phyloP scores from a whole-genome alignment of 2,888 invertebrate species.

The Hoplodrina blanda region DNA sequence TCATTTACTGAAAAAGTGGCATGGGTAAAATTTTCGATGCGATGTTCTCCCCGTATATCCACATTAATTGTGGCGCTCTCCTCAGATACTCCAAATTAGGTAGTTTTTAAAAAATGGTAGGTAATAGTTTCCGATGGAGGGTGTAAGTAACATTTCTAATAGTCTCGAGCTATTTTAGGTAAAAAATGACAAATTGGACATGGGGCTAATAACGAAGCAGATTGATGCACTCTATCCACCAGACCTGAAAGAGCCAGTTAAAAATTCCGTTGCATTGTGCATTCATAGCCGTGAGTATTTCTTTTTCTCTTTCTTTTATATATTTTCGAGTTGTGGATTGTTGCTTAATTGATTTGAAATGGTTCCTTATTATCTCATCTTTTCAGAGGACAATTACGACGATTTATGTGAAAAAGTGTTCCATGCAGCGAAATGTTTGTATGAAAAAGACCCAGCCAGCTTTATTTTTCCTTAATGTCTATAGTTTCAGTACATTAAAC shows the following conservation, averaged over 20 bases:
- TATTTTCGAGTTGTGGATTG: neutral
- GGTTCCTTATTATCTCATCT: conserved; percentile 37
- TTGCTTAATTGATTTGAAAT: too few relatives aligned
- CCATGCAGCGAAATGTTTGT: conserved; percentile 81
- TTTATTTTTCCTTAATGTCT: conserved; percentile 80
- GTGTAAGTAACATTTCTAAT: neutral
- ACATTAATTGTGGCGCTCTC: too few relatives aligned
- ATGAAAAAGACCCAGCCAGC: conserved; percentile 79
- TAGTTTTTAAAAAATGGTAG: too few relatives aligned
- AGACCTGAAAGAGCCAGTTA: conserved; percentile 77
- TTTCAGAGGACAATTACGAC: conserved; percentile 83
- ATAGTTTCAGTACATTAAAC: conserved; percentile 49
- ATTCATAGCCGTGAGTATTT: conserved; percentile 79
- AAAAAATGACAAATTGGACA: conserved; percentile 80
- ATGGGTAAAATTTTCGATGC: too few relatives aligned
- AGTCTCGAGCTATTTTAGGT: conserved; percentile 66
- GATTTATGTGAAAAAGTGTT: conserved; percentile 82
- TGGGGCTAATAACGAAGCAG: conserved; percentile 79
- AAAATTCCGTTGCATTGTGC: conserved; percentile 74
- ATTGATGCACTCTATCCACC: conserved; percentile 81
- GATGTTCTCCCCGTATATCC: too few relatives aligned
- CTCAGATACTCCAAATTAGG: too few relatives aligned
- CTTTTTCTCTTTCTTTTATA: neutral
- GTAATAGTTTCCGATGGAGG: too few relatives aligned
- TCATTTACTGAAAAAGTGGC: too few relatives aligned